Conservation (phyloP, 2,888 invertebrate genomes). For the Rhyacophila evoluta region DNA sequence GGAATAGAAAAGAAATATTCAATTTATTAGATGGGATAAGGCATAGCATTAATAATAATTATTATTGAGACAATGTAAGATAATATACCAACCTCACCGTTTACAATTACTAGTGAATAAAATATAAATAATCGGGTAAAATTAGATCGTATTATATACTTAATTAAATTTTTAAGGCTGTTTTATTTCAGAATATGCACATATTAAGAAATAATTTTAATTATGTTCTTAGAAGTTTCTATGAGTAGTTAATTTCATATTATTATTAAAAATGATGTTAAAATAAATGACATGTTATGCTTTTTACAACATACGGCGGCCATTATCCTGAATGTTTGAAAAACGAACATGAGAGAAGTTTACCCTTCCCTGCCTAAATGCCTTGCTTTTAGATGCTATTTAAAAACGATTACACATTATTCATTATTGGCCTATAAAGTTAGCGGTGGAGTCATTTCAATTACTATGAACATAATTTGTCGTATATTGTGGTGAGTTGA, state of each 20-base stretch:
- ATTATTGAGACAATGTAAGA: neutral
- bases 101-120: constrained; percentile 30
- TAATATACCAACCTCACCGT: constrained; percentile 17
- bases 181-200: constrained; percentile 41
- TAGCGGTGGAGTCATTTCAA: neutral
- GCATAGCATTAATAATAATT: neutral
- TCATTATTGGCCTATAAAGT: neutral
- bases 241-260: constrained; percentile 47
- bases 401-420: neutral
- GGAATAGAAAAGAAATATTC: constrained; percentile 7
- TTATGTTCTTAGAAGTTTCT: constrained; percentile 50
- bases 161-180: constrained; percentile 41
- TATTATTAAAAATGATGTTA: constrained; percentile 18
- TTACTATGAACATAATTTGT: no score
- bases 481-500: no score
- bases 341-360: neutral
- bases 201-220: constrained; percentile 36
- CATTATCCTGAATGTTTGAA: neutral
- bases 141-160: constrained; percentile 24
- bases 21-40: neutral
- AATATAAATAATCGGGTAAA: constrained; percentile 17
- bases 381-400: constrained; percentile 16
- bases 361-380: neutral
- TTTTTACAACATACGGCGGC: neutral
- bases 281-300: constrained; percentile 5